Evolutionary conservation across 2,797 vertebrate species (phyloP), one percentile per base, ranked within the genome.

Genomic region (Argentina silus): DNA sequence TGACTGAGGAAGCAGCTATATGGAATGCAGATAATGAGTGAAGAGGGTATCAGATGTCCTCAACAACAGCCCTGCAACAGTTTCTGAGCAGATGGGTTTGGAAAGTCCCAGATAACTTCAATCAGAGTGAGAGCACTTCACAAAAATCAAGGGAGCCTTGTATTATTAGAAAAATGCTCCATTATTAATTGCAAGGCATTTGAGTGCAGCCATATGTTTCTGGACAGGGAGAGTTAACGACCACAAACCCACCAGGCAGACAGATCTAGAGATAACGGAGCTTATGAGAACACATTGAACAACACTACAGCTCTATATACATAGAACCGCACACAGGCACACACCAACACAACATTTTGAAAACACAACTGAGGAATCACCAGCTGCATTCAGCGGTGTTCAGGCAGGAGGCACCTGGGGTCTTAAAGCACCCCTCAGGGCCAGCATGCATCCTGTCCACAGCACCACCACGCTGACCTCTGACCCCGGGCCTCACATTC

Each of bases 401-500:
- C 17, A 2, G 55, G 15, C 15, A 43, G 60, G 10, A 19, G 27
- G 27, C 60, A 42, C 59, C 61, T 69, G 42, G 48, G 63, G 48
- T 17, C 65, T 48, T 69, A 70, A 68, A 59, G 76, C 65, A 69
- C 53, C 56, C 64, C 43, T 61, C 36, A 60, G 56, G 47, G 23
- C 73, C 64, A 45, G 47, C 67, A 57, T 60, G 67, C 56, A 76
- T 73, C 74, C 43, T 47, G 76, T 73, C 59, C 66, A 70, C 75
- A 70, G n/a, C n/a, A n/a, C 75, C 67, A 71, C 70, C 70, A 43
- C 53, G 42, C 45, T 64, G 71, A 69, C 71, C 78, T 77, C 72
- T 78, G 69, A 81, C 75, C 73, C 70, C 15, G 14, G 70, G 68
- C 42, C 72, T 77, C 61, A 17, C 45, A 71, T 78, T 81, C 64